Evolutionary conservation across 2,113 vertebrate genomes (phyloP), one percentile per base, ranked within the genome.

Genomic region (Calypte anna): DNA sequence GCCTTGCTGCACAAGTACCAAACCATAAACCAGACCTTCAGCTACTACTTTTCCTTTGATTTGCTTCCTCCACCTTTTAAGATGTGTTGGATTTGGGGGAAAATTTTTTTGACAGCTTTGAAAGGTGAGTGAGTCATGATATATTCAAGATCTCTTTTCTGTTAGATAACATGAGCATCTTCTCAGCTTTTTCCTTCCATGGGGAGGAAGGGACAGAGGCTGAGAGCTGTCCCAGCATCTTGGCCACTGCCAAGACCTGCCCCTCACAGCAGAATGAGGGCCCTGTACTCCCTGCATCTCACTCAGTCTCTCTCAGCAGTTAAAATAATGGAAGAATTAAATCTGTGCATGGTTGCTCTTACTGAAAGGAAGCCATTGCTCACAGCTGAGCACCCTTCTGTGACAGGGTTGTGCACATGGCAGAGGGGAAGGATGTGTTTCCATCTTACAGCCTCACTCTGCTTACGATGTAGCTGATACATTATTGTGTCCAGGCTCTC

Each of bases 111-210:
- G 38, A 81, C 91, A 92, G 38, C 61, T 93, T 86, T 90, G 73
- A 69, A 83, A 93, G 83, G 80, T 88, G 82, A 81, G 59, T 95
- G 72, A 93, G 67, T 94, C 91, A 95, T 78, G 78, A 43, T 63
- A 43, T 15, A 59, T 62, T 63, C 77, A 73, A 91, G 73, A 83
- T 88, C 16, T 77, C 33, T 76, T 59, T 76, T 61, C 59, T 61
- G 15, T 73, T 70, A 86, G 83, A 24, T 70, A 90, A 86, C 75
- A 86, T 0, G 51, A 95, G 31, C 51, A 63, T 70, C 63, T 80
- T 79, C 59, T 51, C 55, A 67, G 86, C 38, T 86, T 69, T 54
- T 62, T 64, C 72, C 58, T 7, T 74, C 46, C 19, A 31, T 48
- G 20, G 51, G 23, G 27, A 79, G 16, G 69, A 50, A 88, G 17